Conservation (phyloP, 2,113 vertebrate species). For the Clarias batrachus region DNA sequence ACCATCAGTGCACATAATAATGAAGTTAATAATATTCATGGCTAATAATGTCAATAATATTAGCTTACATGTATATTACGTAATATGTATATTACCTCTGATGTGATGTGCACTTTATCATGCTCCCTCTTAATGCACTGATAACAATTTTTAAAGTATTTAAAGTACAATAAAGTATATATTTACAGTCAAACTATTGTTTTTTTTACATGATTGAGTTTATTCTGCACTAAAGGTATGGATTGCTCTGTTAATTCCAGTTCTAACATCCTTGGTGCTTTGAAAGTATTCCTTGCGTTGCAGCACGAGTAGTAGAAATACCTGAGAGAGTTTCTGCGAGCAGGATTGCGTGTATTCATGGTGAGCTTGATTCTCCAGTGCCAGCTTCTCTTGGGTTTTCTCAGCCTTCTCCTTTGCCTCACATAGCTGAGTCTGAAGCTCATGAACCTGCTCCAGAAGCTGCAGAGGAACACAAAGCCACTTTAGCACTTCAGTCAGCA, state of each 20-base stretch:
- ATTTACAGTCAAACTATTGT: background rate
- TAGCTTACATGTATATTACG: too few species aligned
- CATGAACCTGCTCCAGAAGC: conserved; percentile 71
- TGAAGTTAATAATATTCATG: too few species aligned
- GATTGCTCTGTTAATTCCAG: background rate
- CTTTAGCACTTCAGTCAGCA: background rate
- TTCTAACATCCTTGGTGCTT: background rate
- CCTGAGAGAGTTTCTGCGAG: conserved; percentile 85
- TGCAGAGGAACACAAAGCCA: conserved; percentile 13
- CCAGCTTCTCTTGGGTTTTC: conserved; percentile 79
- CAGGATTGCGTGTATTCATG: conserved; percentile 78
- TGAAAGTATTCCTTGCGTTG: background rate
- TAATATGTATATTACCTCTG: too few species aligned
- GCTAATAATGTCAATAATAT: too few species aligned
- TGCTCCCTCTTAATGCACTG: background rate
- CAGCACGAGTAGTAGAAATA: conserved; percentile 52
- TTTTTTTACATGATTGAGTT: background rate
- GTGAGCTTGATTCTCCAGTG: conserved; percentile 78
- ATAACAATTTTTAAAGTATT: background rate
- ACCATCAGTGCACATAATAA: background rate
- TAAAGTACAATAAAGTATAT: too few species aligned
- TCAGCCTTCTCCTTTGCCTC: conserved; percentile 79
- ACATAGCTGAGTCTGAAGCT: conserved; percentile 76
- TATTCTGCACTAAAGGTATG: background rate
- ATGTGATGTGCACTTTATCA: background rate